These are phyloP conservation scores for Aphyosemion australe DNA, from an alignment of 2,113 vertebrate genomes.

Conservation along the genomic window DNA sequence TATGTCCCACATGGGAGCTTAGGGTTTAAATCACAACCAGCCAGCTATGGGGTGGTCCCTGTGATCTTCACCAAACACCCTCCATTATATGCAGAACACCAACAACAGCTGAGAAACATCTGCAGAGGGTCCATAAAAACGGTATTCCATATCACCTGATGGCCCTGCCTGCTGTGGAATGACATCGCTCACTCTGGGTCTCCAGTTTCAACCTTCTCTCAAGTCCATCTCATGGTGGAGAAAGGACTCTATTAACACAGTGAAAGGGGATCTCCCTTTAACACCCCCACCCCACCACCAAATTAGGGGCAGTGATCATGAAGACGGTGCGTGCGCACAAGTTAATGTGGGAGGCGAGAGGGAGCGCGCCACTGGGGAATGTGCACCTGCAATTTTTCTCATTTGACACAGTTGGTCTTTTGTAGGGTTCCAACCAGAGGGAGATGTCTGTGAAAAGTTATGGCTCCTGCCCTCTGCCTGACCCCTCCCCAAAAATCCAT, in stretches of 20 bases:
- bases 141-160: slow-evolving; percentile 31
- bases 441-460: slow-evolving; percentile 58
- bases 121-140: slow-evolving; percentile 56
- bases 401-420: slow-evolving; percentile 75
- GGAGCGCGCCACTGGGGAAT: slow-evolving; percentile 62
- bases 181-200: slow-evolving; percentile 59
- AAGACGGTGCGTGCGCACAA: slow-evolving; percentile 20
- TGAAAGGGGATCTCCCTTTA: slow-evolving; percentile 65
- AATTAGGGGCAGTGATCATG: slow-evolving; percentile 60
- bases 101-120: slow-evolving; percentile 55
- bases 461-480: slow-evolving; percentile 31
- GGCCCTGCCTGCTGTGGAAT: slow-evolving; percentile 58
- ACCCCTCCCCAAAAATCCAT: slow-evolving; percentile 28
- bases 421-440: slow-evolving; percentile 56
- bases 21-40: slow-evolving; percentile 19
- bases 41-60: slow-evolving; percentile 18
- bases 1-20: slow-evolving; percentile 8
- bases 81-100: slow-evolving; percentile 26
- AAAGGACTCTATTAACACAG: slow-evolving; percentile 68
- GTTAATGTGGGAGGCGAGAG: slow-evolving; percentile 31
- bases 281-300: slow-evolving; percentile 24
- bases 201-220: slow-evolving; percentile 64
- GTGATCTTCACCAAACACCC: slow-evolving; percentile 34
- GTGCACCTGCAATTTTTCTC: slow-evolving; percentile 77
- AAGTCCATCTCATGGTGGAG: slow-evolving; percentile 49